Percentiles rank a stretch among this genome's conserved stretches.
These are phyloP conservation scores for Probaryconus sp. DNA, from an alignment of 1,140 invertebrate species.

Conservation along the genomic window DNA sequence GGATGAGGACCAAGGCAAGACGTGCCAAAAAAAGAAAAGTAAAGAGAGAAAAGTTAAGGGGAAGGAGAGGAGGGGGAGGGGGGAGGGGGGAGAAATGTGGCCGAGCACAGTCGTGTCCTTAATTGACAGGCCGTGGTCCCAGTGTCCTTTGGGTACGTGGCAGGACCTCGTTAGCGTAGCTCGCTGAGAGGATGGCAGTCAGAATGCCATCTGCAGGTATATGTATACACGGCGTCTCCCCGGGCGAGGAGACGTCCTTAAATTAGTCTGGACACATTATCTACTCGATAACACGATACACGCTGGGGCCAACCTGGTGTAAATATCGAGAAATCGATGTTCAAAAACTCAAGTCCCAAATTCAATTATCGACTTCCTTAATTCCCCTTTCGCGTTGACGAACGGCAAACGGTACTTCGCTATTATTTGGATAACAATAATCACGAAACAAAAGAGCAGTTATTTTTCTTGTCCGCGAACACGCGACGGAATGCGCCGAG, in stretches of 20 bases:
- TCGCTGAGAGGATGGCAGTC: conserved; percentile 69
- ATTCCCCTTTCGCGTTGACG: conserved; percentile 30
- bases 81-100: conserved; percentile 74
- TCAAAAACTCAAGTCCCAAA: conserved; percentile 52
- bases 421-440: no score
- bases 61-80: conserved; percentile 30
- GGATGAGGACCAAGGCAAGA: conserved; percentile 19
- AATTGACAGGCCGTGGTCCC: conserved; percentile 77
- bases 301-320: conserved; percentile 50
- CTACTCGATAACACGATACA: conserved; percentile 72
- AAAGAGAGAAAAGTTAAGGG: conserved; percentile 28
- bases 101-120: conserved; percentile 76
- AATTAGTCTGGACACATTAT: conserved; percentile 77
- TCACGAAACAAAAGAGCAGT: not conserved
- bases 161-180: conserved; percentile 76
- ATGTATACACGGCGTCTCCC: conserved; percentile 65
- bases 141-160: conserved; percentile 73
- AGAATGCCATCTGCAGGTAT: conserved; percentile 73
- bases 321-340: conserved; percentile 67
- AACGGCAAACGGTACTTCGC: no score
- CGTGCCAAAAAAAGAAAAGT: conserved; percentile 29
- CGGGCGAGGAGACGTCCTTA: conserved; percentile 71
- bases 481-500: conserved; percentile 69
- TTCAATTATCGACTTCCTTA: conserved; percentile 60
- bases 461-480: conserved; percentile 23